Evolutionary conservation across 2,888 invertebrate genomes (phyloP).

Genomic region (Spisula subtruncata): DNA sequence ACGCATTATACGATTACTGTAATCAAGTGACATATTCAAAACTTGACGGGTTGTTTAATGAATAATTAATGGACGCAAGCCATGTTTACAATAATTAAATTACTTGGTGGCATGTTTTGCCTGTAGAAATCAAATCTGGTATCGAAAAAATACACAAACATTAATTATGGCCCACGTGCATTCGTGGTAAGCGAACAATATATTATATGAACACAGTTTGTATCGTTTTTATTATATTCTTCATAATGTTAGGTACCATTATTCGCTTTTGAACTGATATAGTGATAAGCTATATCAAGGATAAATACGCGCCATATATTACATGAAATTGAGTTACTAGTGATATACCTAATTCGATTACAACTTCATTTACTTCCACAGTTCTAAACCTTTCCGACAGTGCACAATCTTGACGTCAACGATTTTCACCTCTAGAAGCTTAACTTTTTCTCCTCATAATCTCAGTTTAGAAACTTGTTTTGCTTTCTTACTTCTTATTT

Average conservation of each 20-base stretch:
- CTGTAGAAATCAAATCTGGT: background rate
- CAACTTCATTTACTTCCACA: too few species aligned
- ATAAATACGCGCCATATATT: too few species aligned
- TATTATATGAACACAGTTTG: background rate
- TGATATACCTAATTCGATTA: too few species aligned
- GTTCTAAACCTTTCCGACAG: too few species aligned
- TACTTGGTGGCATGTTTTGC: background rate
- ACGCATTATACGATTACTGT: background rate
- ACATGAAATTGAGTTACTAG: too few species aligned
- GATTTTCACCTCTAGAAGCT: too few species aligned
- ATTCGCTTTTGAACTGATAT: background rate
- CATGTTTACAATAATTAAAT: background rate
- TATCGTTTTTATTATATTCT: background rate
- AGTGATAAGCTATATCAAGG: too few species aligned
- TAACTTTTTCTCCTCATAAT: too few species aligned
- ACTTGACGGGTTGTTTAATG: background rate
- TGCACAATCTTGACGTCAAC: too few species aligned
- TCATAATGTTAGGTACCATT: background rate
- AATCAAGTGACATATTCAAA: conserved; percentile 9
- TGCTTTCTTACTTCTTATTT: too few species aligned
- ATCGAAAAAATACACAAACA: background rate
- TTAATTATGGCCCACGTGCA: background rate
- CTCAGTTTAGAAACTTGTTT: too few species aligned
- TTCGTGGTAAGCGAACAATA: background rate
- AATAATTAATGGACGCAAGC: background rate